Evolutionary conservation across 2,888 invertebrate genomes (phyloP).

Genomic region (Nebria salina): DNA sequence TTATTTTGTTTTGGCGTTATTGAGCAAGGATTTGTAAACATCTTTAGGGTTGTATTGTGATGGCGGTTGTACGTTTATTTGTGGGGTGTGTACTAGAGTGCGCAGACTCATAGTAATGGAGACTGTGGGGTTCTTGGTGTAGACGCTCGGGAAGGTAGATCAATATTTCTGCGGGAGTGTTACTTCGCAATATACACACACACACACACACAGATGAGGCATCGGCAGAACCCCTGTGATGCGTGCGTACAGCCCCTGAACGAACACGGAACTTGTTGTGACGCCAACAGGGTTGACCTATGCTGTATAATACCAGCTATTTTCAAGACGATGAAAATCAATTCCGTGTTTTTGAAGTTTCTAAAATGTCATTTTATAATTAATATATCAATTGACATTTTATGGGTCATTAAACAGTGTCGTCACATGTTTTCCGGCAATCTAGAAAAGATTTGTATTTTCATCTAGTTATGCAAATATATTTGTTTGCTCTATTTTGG

Average conservation of each 20-base stretch:
- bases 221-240: slow-evolving; percentile 29
- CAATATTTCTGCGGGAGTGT: slow-evolving; percentile 47
- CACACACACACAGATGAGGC: background rate
- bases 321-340: slow-evolving; percentile 10
- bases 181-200: slow-evolving; percentile 6
- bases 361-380: background rate
- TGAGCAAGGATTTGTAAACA: background rate
- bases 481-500: no score
- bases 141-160: slow-evolving; percentile 36
- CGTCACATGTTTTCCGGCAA: background rate
- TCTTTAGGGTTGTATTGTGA: background rate
- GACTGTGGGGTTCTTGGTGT: slow-evolving; percentile 21
- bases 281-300: slow-evolving; percentile 24
- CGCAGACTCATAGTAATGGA: slow-evolving; percentile 26
- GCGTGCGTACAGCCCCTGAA: slow-evolving; percentile 16
- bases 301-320: background rate
- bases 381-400: background rate
- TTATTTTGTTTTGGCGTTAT: background rate
- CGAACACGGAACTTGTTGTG: slow-evolving; percentile 40
- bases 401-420: background rate
- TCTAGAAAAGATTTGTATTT: no score
- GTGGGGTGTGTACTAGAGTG: background rate
- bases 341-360: background rate
- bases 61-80: background rate
- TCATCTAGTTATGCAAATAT: no score